Evolutionary conservation across 2,113 vertebrate genomes (phyloP).

Genomic region (Monopterus albus): DNA sequence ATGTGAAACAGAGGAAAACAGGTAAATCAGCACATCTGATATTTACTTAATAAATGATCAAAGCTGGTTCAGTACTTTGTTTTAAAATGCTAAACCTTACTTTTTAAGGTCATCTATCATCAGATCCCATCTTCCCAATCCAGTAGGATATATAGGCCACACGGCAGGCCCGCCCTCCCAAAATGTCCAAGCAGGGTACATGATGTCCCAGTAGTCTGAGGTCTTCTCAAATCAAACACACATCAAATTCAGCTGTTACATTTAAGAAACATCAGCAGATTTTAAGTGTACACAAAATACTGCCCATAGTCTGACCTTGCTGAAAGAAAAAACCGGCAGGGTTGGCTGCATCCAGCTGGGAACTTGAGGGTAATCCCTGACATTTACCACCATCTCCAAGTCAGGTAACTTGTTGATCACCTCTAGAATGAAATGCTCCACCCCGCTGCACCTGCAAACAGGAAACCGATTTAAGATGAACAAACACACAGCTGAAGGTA

Average conservation of each 20-base stretch:
- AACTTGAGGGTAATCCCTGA: constrained; percentile 95
- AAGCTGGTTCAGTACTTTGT: no score
- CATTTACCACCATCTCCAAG: constrained; percentile 95
- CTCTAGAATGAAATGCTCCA: constrained; percentile 94
- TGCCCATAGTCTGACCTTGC: constrained; percentile 86
- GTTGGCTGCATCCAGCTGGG: constrained; percentile 89
- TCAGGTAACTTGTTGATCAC: constrained; percentile 89
- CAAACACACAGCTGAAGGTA: no score
- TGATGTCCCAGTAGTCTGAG: constrained; percentile 92
- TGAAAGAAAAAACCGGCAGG: constrained; percentile 95
- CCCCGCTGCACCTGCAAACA: constrained; percentile 90
- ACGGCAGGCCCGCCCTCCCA: constrained; percentile 99
- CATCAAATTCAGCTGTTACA: not conserved
- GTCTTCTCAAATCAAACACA: constrained; percentile 81
- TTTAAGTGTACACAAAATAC: not conserved
- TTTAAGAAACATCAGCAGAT: not conserved
- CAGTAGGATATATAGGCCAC: constrained; percentile 98
- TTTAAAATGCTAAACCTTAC: constrained; percentile 79
- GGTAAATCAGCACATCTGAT: no score
- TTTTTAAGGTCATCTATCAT: constrained; percentile 92
- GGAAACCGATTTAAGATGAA: no score
- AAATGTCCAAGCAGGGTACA: constrained; percentile 99
- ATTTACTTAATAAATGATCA: no score
- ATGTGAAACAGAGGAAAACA: no score
- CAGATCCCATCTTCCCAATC: constrained; percentile 96